These are phyloP conservation scores for Porphyrio hochstetteri DNA, from an alignment of 2,113 vertebrate genomes.

Conservation along the genomic window DNA sequence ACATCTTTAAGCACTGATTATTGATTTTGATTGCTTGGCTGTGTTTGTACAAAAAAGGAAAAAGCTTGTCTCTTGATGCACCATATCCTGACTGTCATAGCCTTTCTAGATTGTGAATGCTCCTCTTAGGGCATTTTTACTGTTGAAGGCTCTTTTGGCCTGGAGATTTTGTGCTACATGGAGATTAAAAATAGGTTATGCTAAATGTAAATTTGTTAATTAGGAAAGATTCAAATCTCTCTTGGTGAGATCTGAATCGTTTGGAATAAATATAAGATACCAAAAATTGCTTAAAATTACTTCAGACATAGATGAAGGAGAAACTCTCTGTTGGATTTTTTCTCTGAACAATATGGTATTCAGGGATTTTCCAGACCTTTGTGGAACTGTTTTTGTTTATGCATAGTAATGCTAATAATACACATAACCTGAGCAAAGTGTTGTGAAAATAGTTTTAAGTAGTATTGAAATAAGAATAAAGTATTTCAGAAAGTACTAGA, in stretches of 20 bases:
- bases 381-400: neutral
- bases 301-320: neutral
- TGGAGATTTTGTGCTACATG: neutral
- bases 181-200: neutral
- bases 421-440: neutral
- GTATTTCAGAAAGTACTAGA: neutral
- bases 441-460: neutral
- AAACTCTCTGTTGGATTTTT: neutral
- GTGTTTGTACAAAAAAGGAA: neutral
- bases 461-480: neutral
- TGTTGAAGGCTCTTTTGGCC: neutral
- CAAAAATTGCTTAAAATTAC: neutral
- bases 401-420: neutral
- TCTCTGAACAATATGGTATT: neutral
- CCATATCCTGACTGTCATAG: neutral
- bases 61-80: neutral
- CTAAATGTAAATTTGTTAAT: constrained; percentile 9
- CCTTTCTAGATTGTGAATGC: neutral
- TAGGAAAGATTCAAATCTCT: neutral
- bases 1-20: neutral
- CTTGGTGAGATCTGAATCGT: neutral
- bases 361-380: neutral
- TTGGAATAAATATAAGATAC: neutral
- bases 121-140: constrained; percentile 29
- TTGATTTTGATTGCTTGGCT: constrained; percentile 41